Percentiles rank a stretch among this genome's conserved stretches.
Evolutionary conservation across 2,888 invertebrate genomes (phyloP).

Genomic region (Caenorhabditis sp.): DNA sequence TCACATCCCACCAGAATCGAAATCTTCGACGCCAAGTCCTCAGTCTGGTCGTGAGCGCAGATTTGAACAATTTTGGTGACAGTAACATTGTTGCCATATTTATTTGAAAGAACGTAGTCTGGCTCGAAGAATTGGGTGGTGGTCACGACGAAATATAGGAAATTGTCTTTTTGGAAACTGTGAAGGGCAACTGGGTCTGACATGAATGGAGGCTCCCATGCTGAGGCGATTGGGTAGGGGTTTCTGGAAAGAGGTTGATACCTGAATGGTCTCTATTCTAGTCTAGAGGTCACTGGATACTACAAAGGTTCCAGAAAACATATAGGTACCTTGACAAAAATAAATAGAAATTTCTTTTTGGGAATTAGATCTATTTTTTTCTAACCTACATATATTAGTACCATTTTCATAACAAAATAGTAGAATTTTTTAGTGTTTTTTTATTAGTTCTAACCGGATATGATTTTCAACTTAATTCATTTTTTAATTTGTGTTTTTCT

Average conservation of each 20-base stretch:
- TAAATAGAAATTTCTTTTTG: no score
- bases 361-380: no score
- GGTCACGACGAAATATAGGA: constrained; percentile 45
- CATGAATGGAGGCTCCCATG: constrained; percentile 42
- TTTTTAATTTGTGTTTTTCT: no score
- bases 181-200: constrained; percentile 13
- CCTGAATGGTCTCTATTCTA: no score
- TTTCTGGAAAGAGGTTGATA: constrained; percentile 13
- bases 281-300: constrained; percentile 12
- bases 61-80: constrained; percentile 29
- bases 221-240: constrained; percentile 3
- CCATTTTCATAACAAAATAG: no score
- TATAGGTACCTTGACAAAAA: no score
- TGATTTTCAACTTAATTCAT: not conserved
- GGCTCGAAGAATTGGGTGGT: constrained; percentile 45
- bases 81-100: constrained; percentile 8
- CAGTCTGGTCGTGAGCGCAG: constrained; percentile 27
- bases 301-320: not conserved
- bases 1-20: constrained; percentile 29
- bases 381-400: no score
- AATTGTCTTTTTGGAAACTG: constrained; percentile 36
- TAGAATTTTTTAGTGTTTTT: not conserved
- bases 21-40: constrained; percentile 32
- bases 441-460: not conserved
- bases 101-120: constrained; percentile 11